These are phyloP conservation scores for Sebastes schlegelii DNA, from an alignment of 2,113 vertebrate genomes.

Conservation along the genomic window DNA sequence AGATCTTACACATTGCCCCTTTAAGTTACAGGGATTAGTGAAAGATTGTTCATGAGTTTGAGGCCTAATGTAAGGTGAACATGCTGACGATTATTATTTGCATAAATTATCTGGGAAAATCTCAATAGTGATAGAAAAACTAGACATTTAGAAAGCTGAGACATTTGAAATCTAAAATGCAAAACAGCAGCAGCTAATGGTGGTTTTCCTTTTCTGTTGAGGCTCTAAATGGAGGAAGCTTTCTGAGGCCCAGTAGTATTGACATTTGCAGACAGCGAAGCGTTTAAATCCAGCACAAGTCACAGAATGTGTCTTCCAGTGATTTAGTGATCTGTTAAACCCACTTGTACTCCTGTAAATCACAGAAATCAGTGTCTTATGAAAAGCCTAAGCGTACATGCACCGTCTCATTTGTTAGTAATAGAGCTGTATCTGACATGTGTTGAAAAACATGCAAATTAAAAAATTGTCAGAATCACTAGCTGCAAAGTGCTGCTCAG, in stretches of 20 bases:
- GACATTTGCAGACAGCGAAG: conserved; percentile 47
- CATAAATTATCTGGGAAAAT: conserved; percentile 16
- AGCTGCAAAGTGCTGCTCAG: conserved; percentile 19
- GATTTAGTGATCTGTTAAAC: conserved; percentile 50
- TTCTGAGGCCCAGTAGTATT: conserved; percentile 39
- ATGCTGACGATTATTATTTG: conserved; percentile 18
- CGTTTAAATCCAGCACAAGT: conserved; percentile 38
- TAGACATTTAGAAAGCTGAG: neutral
- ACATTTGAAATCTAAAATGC: conserved; percentile 18
- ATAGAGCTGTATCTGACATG: conserved; percentile 24
- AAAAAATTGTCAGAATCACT: conserved; percentile 10
- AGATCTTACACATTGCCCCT: too few species aligned
- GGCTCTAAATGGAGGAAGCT: conserved; percentile 23
- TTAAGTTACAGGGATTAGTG: neutral
- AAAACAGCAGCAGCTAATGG: conserved; percentile 29
- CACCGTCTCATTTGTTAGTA: conserved; percentile 12
- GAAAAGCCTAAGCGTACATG: neutral
- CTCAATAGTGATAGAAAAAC: neutral
- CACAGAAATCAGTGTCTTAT: conserved; percentile 32
- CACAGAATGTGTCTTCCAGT: conserved; percentile 36
- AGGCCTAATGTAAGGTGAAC: neutral
- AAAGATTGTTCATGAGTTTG: conserved; percentile 14
- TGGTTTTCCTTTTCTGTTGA: conserved; percentile 6
- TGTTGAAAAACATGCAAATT: conserved; percentile 35
- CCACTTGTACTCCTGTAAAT: conserved; percentile 30